Evolutionary conservation across 2,888 invertebrate genomes (phyloP).

Genomic region (Ernsta delagoae): DNA sequence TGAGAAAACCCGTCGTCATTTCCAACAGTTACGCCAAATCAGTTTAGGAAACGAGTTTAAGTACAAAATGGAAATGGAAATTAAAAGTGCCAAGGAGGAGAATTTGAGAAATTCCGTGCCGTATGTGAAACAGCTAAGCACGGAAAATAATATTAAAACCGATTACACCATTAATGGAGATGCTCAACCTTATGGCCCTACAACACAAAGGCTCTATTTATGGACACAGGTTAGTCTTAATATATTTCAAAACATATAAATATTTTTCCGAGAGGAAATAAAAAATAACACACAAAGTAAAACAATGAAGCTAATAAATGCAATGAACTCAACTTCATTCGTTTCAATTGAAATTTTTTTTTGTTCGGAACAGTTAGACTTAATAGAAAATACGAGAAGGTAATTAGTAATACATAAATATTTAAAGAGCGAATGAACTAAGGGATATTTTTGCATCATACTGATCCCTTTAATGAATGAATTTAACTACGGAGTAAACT

Average conservation of each 20-base stretch:
- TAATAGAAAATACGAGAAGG: not conserved
- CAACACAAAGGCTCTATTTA: constrained; percentile 81
- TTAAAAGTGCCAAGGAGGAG: constrained; percentile 85
- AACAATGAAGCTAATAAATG: not conserved
- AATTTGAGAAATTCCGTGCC: constrained; percentile 86
- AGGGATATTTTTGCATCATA: constrained; percentile 25
- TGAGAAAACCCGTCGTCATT: constrained; percentile 84
- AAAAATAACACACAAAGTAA: not conserved
- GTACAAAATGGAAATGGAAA: constrained; percentile 87
- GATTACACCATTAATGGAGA: constrained; percentile 75
- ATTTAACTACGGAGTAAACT: constrained; percentile 19
- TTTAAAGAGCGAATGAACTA: too few relatives aligned
- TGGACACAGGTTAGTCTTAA: constrained; percentile 71
- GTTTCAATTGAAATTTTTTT: not conserved
- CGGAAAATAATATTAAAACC: constrained; percentile 83
- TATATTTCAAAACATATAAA: too few relatives aligned
- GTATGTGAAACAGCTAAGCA: constrained; percentile 85
- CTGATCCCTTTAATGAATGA: constrained; percentile 11
- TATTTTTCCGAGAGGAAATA: too few relatives aligned
- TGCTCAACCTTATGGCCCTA: constrained; percentile 75
- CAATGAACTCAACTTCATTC: not conserved
- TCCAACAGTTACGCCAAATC: constrained; percentile 86
- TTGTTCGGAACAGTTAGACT: not conserved
- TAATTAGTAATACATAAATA: too few relatives aligned
- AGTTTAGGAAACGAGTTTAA: constrained; percentile 87